Evolutionary conservation across 2,888 invertebrate species (phyloP).

Genomic region (Rambutsinella grinnellia): DNA sequence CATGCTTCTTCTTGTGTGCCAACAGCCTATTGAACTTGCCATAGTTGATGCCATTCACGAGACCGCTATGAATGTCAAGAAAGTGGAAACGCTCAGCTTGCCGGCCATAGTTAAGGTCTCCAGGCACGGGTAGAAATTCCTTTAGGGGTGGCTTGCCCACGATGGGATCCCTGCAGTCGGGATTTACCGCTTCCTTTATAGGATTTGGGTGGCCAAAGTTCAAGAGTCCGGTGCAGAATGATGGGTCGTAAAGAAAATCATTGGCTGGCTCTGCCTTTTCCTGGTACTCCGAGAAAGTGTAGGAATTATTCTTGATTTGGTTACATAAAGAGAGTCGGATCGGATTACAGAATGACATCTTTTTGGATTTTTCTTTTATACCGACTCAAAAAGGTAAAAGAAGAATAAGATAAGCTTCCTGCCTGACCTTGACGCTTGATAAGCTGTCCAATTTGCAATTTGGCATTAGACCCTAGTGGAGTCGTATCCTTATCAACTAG

Average conservation of each 20-base stretch:
- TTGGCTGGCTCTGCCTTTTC: too few species aligned
- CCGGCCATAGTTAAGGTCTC: slow-evolving; percentile 49
- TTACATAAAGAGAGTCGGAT: too few species aligned
- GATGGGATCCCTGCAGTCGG: slow-evolving; percentile 49
- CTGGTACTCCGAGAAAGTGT: too few species aligned
- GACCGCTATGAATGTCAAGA: slow-evolving; percentile 61
- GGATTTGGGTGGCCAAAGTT: slow-evolving; percentile 60
- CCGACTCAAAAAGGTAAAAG: too few species aligned
- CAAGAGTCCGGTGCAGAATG: slow-evolving; percentile 48
- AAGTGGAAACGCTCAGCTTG: slow-evolving; percentile 59
- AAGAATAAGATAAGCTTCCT: too few species aligned
- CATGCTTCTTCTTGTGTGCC: slow-evolving; percentile 56
- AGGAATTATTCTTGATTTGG: too few species aligned
- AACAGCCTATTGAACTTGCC: slow-evolving; percentile 55
- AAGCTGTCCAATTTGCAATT: too few species aligned
- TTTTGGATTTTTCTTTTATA: too few species aligned
- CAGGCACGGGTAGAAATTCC: slow-evolving; percentile 53
- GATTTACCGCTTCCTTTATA: slow-evolving; percentile 60
- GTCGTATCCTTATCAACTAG: too few species aligned
- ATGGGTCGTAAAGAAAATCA: slow-evolving; percentile 27
- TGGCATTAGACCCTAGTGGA: too few species aligned
- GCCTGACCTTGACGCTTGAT: too few species aligned
- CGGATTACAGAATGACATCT: too few species aligned
- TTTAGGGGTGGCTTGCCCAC: slow-evolving; percentile 53
- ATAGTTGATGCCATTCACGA: slow-evolving; percentile 62